Evolutionary conservation across 2,113 vertebrate genomes (phyloP), one percentile per base, ranked within the genome.

Genomic region (Chrysemys picta): DNA sequence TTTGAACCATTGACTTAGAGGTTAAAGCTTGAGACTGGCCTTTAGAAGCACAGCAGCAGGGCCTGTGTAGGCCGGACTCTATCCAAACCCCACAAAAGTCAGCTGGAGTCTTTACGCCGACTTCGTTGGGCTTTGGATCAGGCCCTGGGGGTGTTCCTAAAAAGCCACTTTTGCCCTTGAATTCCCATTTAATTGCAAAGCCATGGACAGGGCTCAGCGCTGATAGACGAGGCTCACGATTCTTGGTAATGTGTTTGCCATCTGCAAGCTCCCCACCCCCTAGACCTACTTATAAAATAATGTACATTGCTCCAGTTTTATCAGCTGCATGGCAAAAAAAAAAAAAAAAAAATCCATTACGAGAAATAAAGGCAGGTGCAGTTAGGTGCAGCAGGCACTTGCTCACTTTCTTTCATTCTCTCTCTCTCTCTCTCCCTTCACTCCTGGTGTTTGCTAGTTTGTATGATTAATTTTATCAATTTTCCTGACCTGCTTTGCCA

Each of bases 391-490:
- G 97, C 95, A 90, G 92, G 95, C 95, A 93, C 97, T 98, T 96
- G 95, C 97, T 98, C 97, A 97, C 84, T 97, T 96, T 97, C 94
- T 95, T 97, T 92, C 75, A 50, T 97, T 92, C 91, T 13, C 96
- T 95, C 83, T 49, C 53, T 52, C 97, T 93, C 95, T 83, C 97
- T 88, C 97, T 93, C 95, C 96, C 97, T 97, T 97, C 96, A 87
- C 97, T 98, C 98, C 97, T 78, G 93, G 97, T 97, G 98, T 98
- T 98, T 97, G 97, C 98, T 98, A 95, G 98, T 98, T 98, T 98
- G 98, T 98, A 96, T 98, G 98, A 98, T 98, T 98, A 98, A 98
- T 98, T 98, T 97, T 98, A 98, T 98, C 98, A 98, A 98, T 98
- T 98, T 98, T 97, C 98, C 98, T 98, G 98, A 98, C 98, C 98